Evolutionary conservation across 2,113 vertebrate genomes (phyloP).

Genomic region (Halcyon senegalensis): DNA sequence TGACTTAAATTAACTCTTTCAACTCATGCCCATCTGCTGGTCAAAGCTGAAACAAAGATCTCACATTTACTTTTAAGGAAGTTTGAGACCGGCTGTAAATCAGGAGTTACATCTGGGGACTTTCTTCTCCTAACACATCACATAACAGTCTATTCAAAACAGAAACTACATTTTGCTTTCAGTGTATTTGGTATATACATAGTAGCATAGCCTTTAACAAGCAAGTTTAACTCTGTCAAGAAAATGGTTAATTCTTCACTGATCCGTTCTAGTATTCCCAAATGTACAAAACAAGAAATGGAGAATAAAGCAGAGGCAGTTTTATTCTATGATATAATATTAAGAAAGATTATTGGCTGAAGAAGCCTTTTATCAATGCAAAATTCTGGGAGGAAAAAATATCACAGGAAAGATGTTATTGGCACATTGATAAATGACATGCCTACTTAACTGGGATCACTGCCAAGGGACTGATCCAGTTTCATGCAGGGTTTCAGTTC

Average conservation of each 20-base stretch:
- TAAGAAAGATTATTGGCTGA: constrained; percentile 10
- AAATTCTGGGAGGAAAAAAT: constrained; percentile 41
- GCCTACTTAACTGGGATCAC: constrained; percentile 30
- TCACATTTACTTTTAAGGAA: not conserved
- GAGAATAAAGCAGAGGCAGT: not conserved
- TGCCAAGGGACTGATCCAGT: constrained; percentile 51
- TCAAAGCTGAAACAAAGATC: not conserved
- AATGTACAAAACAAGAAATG: not conserved
- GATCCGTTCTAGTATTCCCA: not conserved
- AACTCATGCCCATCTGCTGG: not conserved
- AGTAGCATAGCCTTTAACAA: not conserved
- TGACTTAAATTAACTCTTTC: not conserved
- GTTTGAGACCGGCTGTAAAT: not conserved
- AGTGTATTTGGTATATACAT: not conserved
- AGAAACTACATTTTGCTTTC: not conserved
- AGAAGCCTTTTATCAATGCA: constrained; percentile 29
- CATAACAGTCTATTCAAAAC: not conserved
- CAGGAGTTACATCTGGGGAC: not conserved
- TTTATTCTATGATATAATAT: not conserved
- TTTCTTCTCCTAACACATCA: not conserved
- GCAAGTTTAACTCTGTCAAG: not conserved
- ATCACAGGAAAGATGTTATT: constrained; percentile 31
- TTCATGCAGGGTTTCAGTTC: constrained; percentile 33
- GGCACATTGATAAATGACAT: constrained; percentile 56
- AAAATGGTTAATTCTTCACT: constrained; percentile 2